A percentile compares a stretch with the other conserved stretches of the same genome.
Conservation (phyloP, 2,888 invertebrate genomes). For the Cosmorhoe ocellata region DNA sequence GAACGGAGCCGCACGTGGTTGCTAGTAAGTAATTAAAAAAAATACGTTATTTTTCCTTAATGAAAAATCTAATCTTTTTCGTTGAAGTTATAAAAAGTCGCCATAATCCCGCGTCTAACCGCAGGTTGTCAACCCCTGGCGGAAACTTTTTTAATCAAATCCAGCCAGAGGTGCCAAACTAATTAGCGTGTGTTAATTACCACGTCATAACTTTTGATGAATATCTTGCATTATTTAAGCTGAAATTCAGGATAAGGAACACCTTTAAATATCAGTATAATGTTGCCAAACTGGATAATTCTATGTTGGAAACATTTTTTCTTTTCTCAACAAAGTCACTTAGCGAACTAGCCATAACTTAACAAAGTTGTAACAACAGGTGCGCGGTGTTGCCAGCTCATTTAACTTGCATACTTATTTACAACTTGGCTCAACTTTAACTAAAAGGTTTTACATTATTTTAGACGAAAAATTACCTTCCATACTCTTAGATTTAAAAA, state of each 20-base stretch:
- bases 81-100: no score
- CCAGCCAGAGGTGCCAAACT: conserved; percentile 47
- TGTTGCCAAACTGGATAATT: neutral
- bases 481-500: no score
- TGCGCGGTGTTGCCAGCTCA: conserved; percentile 37
- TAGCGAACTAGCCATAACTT: conserved; percentile 30
- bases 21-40: no score
- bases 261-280: neutral
- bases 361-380: conserved; percentile 44
- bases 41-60: no score
- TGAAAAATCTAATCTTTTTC: no score
- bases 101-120: no score
- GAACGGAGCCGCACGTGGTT: no score
- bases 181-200: conserved; percentile 52
- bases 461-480: no score
- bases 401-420: conserved; percentile 49
- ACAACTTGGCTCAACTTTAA: conserved; percentile 13
- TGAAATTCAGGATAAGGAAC: neutral
- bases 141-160: conserved; percentile 19
- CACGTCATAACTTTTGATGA: conserved; percentile 38
- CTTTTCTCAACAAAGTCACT: conserved; percentile 26
- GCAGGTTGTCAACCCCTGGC: conserved; percentile 2
- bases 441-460: neutral
- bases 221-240: conserved; percentile 37
- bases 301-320: neutral